A percentile compares a stretch with the other conserved stretches of the same genome.
Evolutionary conservation across 2,888 invertebrate genomes (phyloP).

Genomic region (Cosmorhoe ocellata): DNA sequence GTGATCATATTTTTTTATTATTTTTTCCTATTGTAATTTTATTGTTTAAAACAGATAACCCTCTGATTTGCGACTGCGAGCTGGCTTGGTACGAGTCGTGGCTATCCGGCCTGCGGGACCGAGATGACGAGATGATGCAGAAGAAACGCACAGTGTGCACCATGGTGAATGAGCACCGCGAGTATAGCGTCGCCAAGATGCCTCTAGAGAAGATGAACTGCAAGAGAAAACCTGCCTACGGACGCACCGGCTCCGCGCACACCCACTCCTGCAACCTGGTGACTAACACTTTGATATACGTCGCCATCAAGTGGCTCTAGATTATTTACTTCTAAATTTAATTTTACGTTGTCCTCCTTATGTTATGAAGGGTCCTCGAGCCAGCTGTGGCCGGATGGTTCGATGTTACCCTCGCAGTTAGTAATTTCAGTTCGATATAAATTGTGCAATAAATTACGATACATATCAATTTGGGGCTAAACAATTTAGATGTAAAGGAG

Average conservation of each 20-base stretch:
- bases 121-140: slow-evolving; percentile 94
- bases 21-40: too few species aligned
- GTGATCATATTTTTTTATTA: too few species aligned
- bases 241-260: slow-evolving; percentile 59
- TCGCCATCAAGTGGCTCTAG: slow-evolving; percentile 64
- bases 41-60: slow-evolving; percentile 92
- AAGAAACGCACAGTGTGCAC: slow-evolving; percentile 92
- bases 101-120: slow-evolving; percentile 88
- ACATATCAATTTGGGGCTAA: slow-evolving; percentile 80
- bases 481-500: slow-evolving; percentile 63
- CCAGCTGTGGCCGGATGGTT: slow-evolving; percentile 79
- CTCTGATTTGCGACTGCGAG: slow-evolving; percentile 93
- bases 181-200: slow-evolving; percentile 91
- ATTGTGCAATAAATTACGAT: slow-evolving; percentile 78
- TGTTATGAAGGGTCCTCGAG: slow-evolving; percentile 59
- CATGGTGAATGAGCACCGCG: slow-evolving; percentile 90
- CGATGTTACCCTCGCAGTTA: slow-evolving; percentile 53
- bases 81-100: slow-evolving; percentile 94
- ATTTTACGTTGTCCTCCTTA: slow-evolving; percentile 46
- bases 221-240: slow-evolving; percentile 84
- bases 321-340: slow-evolving; percentile 41
- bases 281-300: slow-evolving; percentile 52
- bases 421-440: slow-evolving; percentile 59
- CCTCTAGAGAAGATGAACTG: slow-evolving; percentile 93
- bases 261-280: slow-evolving; percentile 43